A percentile compares a stretch with the other conserved stretches of the same genome.
phyloP scores from a whole-genome alignment of 2,888 invertebrate species.

The Meganola albula region DNA sequence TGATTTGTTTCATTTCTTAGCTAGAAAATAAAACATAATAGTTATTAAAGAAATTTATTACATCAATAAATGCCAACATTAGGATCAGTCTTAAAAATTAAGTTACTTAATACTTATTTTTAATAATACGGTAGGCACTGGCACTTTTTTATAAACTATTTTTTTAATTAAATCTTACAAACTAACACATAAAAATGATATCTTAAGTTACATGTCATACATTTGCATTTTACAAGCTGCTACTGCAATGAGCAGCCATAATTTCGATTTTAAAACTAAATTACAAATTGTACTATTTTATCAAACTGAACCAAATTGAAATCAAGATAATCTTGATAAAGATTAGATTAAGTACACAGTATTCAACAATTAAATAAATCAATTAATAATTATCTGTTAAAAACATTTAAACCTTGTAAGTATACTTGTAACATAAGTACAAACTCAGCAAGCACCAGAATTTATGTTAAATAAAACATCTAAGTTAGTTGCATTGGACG shows the following conservation, averaged over 20 bases:
- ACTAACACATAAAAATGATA: constrained; percentile 32
- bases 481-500: constrained; percentile 22
- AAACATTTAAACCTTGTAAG: not conserved
- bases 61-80: constrained; percentile 65
- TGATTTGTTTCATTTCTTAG: not conserved
- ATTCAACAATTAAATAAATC: constrained; percentile 21
- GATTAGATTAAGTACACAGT: constrained; percentile 28
- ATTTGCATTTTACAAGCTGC: constrained; percentile 44
- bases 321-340: constrained; percentile 24
- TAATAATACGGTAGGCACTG: constrained; percentile 68
- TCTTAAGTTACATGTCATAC: constrained; percentile 32
- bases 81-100: constrained; percentile 72
- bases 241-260: no score
- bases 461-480: constrained; percentile 19
- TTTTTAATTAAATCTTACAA: constrained; percentile 33
- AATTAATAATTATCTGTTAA: not conserved
- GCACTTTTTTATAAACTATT: constrained; percentile 48
- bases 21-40: constrained; percentile 7
- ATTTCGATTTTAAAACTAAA: no score
- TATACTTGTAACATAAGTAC: constrained; percentile 22
- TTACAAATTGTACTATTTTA: no score
- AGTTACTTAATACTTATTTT: constrained; percentile 50
- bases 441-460: constrained; percentile 29
- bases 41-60: constrained; percentile 57
- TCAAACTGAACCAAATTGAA: not conserved